Conservation (phyloP, 2,113 vertebrate genomes). For the Platichthys flesus region DNA sequence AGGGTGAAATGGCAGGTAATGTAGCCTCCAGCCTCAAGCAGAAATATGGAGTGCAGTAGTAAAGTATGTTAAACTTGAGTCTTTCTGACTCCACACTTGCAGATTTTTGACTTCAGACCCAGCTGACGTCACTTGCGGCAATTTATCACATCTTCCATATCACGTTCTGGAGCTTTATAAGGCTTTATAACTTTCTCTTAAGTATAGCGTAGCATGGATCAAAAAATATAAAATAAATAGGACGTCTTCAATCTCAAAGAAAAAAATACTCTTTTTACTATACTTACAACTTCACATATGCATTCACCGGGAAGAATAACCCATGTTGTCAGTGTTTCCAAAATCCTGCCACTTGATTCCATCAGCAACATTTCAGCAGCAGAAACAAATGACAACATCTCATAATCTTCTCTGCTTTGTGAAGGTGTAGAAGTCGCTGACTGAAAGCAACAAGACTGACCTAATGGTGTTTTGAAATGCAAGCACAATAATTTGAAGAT, state of each 20-base stretch:
- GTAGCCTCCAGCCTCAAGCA: slow-evolving; percentile 2
- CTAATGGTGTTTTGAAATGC: slow-evolving; percentile 35
- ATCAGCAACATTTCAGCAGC: background rate
- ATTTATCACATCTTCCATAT: background rate
- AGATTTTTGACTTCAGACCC: background rate
- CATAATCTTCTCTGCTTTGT: background rate
- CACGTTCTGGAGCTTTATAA: background rate
- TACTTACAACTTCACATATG: background rate
- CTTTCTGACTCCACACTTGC: background rate
- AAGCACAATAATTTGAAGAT: slow-evolving; percentile 14
- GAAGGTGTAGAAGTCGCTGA: background rate
- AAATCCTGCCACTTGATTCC: background rate
- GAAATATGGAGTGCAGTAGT: background rate
- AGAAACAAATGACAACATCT: background rate
- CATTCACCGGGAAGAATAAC: background rate
- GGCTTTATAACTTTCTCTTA: background rate
- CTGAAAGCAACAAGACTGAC: slow-evolving; percentile 1
- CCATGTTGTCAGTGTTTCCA: background rate
- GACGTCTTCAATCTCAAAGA: background rate
- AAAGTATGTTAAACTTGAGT: background rate
- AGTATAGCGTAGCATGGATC: no score
- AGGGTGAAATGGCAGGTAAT: background rate
- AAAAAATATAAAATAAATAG: background rate
- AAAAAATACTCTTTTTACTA: background rate
- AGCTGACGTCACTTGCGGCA: background rate